Percentiles rank a stretch among this genome's conserved stretches.
phyloP scores from a whole-genome alignment of 2,113 vertebrate species.

The Ageneiosus marmoratus region DNA sequence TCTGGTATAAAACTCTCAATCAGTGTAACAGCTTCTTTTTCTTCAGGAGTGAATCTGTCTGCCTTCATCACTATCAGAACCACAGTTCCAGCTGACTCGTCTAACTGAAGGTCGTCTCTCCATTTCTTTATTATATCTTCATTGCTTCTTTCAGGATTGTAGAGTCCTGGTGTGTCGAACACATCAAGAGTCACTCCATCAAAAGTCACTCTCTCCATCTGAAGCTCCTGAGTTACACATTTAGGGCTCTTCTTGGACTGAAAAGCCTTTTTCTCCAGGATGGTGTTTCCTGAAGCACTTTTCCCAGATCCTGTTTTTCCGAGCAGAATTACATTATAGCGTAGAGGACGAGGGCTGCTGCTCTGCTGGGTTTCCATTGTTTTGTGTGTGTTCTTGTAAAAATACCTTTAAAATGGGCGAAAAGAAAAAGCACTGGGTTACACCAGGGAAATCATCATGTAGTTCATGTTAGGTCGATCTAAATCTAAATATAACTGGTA shows the following conservation, averaged over 20 bases:
- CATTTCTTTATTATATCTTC: background rate
- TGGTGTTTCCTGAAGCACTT: background rate
- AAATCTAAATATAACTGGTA: too few species aligned
- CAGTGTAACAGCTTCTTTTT: background rate
- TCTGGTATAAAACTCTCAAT: constrained; percentile 6
- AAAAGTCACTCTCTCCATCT: background rate
- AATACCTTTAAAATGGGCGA: too few species aligned
- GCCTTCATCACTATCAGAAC: constrained; percentile 32
- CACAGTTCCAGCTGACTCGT: background rate
- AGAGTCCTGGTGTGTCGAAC: constrained; percentile 39
- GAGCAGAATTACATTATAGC: background rate
- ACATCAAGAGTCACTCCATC: background rate
- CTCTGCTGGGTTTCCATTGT: too few species aligned
- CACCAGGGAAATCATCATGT: too few species aligned
- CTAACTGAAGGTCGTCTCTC: background rate
- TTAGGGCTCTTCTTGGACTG: background rate
- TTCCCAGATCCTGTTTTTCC: constrained; percentile 12
- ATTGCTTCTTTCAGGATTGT: background rate
- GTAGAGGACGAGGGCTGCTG: too few species aligned
- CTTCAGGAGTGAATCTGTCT: background rate
- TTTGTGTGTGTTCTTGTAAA: too few species aligned
- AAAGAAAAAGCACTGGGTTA: too few species aligned
- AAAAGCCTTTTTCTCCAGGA: constrained; percentile 6
- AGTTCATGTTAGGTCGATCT: too few species aligned
- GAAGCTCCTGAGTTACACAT: background rate